Base-by-base conservation (phyloP, 2,888 invertebrate species). In the Sphinx pinastri region DNA sequence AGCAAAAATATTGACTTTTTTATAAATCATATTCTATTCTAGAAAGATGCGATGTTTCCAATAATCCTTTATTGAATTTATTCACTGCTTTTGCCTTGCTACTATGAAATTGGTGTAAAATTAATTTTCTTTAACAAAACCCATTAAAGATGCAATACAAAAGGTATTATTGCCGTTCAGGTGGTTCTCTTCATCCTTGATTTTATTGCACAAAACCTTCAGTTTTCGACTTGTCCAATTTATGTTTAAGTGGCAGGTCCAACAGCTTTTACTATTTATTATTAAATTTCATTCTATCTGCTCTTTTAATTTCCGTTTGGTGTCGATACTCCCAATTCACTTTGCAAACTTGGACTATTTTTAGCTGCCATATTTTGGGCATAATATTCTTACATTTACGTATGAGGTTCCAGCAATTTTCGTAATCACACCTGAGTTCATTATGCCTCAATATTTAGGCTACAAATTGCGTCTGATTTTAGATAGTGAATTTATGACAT, bases 221-320 rank as follows among this genome's bases (percentile, higher is more conserved):
- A 5, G 47, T 19, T 60, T 47, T 31, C 47, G 2, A 13, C 47
- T n/a, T 47, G 1, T 10, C 47, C 38, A 47, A 19, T 63, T 60
- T n/a, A 52, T 67, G 25, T 25, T 60, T 54, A 55, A 69, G 45
- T 47, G 69, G 14, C 14, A 59, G 25, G 51, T 12, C 49, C 49
- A 68, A 57, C 57, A 60, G 57, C 38, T 67, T 58, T 70, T 58
- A 67, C 45, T 51, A 67, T 67, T 67, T 67, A 67, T 69, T 25
- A 70, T 73, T 72, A 63, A 59, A 69, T 71, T 68, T 70, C 58
- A 16, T 67, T 69, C 69, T 12, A 70, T 68, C 70, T 70, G 73
- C 68, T 71, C 69, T 74, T 75, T 71, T 69, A 75, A 75, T 77
- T 73, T 77, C 75, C 74, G 73, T 45, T 70, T 7, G 19, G 38